These are phyloP conservation scores for Myripristis murdjan DNA, from an alignment of 2,797 vertebrate genomes.

Conservation along the genomic window DNA sequence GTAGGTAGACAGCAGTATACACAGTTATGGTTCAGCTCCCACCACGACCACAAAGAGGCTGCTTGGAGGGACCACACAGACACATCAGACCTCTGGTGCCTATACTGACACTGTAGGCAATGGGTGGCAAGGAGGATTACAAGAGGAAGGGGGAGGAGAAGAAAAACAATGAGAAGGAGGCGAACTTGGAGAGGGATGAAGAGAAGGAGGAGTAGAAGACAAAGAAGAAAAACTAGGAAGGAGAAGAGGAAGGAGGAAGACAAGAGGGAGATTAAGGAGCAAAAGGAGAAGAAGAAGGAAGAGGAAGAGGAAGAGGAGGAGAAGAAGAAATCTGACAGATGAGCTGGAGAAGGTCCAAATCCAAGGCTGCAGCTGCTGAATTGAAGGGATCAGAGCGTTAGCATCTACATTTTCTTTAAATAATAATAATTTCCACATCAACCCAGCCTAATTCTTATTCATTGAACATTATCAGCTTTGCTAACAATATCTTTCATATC, in stretches of 20 bases:
- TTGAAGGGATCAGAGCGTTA: no score
- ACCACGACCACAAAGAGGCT: conserved; percentile 22
- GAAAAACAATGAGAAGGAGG: not conserved
- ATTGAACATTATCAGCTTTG: no score
- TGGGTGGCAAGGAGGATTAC: no score
- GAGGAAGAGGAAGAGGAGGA: not conserved
- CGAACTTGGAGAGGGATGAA: not conserved
- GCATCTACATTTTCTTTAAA: no score
- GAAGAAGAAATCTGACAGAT: no score
- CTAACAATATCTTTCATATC: no score
- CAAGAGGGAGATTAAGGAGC: no score
- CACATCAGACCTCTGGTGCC: not conserved
- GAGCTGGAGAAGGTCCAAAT: no score
- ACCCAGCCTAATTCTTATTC: no score
- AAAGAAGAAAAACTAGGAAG: conserved; percentile 1
- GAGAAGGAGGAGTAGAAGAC: not conserved
- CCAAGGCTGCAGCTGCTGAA: no score
- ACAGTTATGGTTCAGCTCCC: conserved; percentile 17
- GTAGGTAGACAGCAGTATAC: conserved; percentile 4
- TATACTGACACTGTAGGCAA: not conserved
- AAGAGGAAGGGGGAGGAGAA: not conserved
- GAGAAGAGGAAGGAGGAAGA: no score
- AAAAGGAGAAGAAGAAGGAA: not conserved
- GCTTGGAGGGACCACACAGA: conserved; percentile 60
- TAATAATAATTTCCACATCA: no score